phyloP scores from a whole-genome alignment of 92 coral and sea anemone species.

The Palythoa caribaeorum region DNA sequence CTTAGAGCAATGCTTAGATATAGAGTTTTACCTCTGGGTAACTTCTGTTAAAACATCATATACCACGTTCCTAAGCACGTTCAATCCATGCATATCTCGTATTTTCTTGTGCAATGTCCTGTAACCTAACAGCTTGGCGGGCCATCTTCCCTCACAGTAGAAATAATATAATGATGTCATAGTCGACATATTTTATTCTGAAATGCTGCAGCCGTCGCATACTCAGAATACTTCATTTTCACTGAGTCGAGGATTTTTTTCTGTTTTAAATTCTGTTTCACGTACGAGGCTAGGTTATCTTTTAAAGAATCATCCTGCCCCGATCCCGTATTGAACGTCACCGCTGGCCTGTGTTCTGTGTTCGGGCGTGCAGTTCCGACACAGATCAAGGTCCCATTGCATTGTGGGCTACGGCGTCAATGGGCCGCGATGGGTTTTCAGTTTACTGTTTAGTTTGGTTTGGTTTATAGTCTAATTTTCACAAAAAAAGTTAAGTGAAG shows the following conservation, averaged over 20 bases:
- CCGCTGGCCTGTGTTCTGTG: constrained; percentile 3
- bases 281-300: constrained; percentile 15
- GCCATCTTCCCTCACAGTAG: neutral
- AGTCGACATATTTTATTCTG: constrained; percentile 7
- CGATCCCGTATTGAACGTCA: neutral
- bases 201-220: constrained; percentile 9
- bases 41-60: constrained; percentile 12
- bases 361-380: neutral
- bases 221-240: neutral
- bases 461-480: neutral
- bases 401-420: no score
- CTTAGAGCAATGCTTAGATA: neutral
- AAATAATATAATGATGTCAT: constrained; percentile 11
- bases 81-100: constrained; percentile 3
- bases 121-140: neutral
- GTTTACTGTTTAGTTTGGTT: neutral
- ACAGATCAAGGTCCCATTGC: no score
- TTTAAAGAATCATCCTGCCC: constrained; percentile 11
- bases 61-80: constrained; percentile 26
- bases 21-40: constrained; percentile 28
- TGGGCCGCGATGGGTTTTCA: neutral
- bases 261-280: constrained; percentile 11
- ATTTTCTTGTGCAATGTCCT: constrained; percentile 17
- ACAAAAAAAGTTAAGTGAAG: neutral
- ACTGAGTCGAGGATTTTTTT: constrained; percentile 14